Evolutionary conservation across 2,113 vertebrate species (phyloP).

Genomic region (Nettapus auritus): DNA sequence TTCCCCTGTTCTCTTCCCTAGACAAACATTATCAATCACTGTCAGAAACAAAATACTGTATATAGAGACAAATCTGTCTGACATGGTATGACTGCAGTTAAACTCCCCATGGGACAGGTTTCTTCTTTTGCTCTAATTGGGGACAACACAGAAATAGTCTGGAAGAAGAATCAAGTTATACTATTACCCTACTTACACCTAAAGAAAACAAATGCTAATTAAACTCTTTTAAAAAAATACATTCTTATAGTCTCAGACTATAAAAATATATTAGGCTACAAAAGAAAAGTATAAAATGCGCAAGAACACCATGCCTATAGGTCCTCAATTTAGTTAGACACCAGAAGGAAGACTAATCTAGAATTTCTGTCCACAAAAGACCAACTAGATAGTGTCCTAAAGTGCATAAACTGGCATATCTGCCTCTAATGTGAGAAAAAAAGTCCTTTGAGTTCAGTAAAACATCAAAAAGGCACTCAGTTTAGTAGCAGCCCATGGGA

Average conservation of each 20-base stretch:
- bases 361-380: not conserved
- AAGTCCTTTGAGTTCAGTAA: not conserved
- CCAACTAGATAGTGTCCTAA: not conserved
- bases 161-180: not conserved
- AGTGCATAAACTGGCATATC: not conserved
- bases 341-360: not conserved
- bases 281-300: not conserved
- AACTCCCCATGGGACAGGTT: not conserved
- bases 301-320: not conserved
- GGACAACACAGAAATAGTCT: not conserved
- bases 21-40: not conserved
- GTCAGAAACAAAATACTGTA: not conserved
- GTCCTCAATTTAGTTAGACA: not conserved
- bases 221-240: not conserved
- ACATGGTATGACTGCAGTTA: not conserved
- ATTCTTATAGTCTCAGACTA: not conserved
- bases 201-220: not conserved
- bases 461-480: not conserved
- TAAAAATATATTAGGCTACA: not conserved
- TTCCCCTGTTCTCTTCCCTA: not conserved
- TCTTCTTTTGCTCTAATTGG: not conserved
- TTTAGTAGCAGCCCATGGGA: not conserved
- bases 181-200: not conserved
- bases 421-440: not conserved
- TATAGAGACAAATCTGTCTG: not conserved